Evolutionary conservation across 2,797 vertebrate species (phyloP), one percentile per base, ranked within the genome.

Genomic region (Gymnocypris eckloni): DNA sequence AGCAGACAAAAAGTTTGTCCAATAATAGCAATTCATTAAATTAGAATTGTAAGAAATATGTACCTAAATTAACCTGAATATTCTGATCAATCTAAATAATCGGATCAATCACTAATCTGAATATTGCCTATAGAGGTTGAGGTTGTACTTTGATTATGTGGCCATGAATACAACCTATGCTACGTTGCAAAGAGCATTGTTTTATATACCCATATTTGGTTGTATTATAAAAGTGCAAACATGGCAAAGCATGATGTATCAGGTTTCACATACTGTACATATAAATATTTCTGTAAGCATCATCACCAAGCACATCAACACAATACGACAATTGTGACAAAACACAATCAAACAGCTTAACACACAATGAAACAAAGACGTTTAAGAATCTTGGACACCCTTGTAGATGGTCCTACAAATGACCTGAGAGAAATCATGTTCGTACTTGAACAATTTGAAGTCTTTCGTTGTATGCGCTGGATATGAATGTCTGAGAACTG

Each of bases 341-440:
- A 85, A 90, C 79, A 90, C 76, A 84, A 28, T 79, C 37, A 70
- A 50, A 87, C 79, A 71, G 25, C 87, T 79, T 37, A 59, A 89
- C 89, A 93, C 90, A 92, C 81, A 18, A 81, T 61, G 90, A 93
- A 89, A 93, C 69, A 37, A 79, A 92, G 91, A 92, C 94, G 92
- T 91, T 90, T 92, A 90, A 93, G 91, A 92, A 91, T 93, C 93
- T 94, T 95, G 95, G 94, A 95, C 95, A 95, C 94, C 95, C 95
- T 96, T 94, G 95, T 95, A 96, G 94, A 95, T 95, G 95, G 95
- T 95, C 95, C 95, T 93, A 91, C 90, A 88, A 92, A 90, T 90
- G 92, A 93, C 93, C 94, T 80, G 70, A 94, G 92, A 91, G 91
- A 92, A 94, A 90, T 93, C 22, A 56, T 90, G 88, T 52, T 88